Percentiles rank a stretch among this genome's conserved stretches.
These are phyloP conservation scores for Calidris pugnax DNA, from an alignment of 2,113 vertebrate species.

Conservation along the genomic window DNA sequence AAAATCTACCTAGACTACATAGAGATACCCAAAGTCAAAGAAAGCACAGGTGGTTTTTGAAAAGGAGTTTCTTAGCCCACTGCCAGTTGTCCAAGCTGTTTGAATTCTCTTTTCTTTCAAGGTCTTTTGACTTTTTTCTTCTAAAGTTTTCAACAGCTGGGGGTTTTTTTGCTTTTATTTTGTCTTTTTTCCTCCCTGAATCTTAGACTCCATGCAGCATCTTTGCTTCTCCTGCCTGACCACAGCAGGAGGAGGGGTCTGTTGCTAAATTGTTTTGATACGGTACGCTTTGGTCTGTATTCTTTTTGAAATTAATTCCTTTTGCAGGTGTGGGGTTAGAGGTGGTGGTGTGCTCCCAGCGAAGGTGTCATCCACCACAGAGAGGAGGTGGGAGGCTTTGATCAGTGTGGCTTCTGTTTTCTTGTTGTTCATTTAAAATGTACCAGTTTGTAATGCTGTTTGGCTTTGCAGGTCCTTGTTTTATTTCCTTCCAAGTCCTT, in stretches of 20 bases:
- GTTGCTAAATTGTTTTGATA: constrained; percentile 56
- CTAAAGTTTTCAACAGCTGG: constrained; percentile 23
- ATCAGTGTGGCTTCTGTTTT: constrained; percentile 49
- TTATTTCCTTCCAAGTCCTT: constrained; percentile 38
- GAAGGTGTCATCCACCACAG: constrained; percentile 40
- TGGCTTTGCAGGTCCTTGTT: constrained; percentile 36
- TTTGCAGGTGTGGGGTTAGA: constrained; percentile 68
- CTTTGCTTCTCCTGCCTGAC: not conserved
- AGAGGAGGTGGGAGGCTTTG: constrained; percentile 54
- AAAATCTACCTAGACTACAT: not conserved
- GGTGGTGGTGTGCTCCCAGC: constrained; percentile 36
- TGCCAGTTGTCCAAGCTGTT: constrained; percentile 31
- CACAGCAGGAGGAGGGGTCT: constrained; percentile 14
- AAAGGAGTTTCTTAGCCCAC: constrained; percentile 37
- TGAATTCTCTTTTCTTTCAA: constrained; percentile 51
- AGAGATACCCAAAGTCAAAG: not conserved
- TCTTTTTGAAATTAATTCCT: constrained; percentile 65
- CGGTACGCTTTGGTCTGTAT: constrained; percentile 35
- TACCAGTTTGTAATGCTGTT: constrained; percentile 45
- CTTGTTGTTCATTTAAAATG: constrained; percentile 68
- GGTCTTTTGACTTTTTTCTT: constrained; percentile 32
- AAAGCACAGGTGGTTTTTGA: constrained; percentile 27
- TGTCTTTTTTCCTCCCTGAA: not conserved
- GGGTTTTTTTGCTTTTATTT: not conserved
- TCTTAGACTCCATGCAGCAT: not conserved